phyloP scores from a whole-genome alignment of 2,797 vertebrate species.

The Dendrocincla tyrannina region DNA sequence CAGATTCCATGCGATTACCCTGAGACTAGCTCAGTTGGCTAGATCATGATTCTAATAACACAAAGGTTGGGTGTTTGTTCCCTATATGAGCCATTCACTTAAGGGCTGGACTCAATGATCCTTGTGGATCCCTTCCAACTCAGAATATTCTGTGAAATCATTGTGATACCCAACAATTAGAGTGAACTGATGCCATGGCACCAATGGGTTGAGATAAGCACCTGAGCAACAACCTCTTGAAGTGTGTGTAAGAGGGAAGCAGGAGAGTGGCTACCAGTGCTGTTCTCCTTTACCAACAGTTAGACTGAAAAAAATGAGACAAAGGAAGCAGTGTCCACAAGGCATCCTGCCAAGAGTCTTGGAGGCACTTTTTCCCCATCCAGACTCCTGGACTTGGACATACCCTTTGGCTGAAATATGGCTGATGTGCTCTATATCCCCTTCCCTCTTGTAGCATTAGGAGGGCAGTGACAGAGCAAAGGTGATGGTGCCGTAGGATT shows the following conservation, averaged over 20 bases:
- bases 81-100: background rate
- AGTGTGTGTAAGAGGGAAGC: rapidly evolving
- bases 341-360: background rate
- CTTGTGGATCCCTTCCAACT: background rate
- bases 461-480: background rate
- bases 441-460: background rate
- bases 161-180: background rate
- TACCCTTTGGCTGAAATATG: background rate
- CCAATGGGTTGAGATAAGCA: rapidly evolving
- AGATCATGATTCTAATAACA: background rate
- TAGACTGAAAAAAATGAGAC: background rate
- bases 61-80: background rate
- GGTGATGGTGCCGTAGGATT: background rate
- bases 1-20: background rate
- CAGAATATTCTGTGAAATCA: background rate
- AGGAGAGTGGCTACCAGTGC: background rate
- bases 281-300: background rate
- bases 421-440: background rate
- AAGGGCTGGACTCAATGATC: background rate
- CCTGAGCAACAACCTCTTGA: background rate
- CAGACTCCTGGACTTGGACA: background rate
- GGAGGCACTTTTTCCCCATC: background rate
- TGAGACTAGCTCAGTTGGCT: background rate
- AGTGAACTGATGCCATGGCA: background rate
- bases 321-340: background rate